Conservation (phyloP, 2,113 vertebrate genomes). For the Corythoichthys intestinalis region DNA sequence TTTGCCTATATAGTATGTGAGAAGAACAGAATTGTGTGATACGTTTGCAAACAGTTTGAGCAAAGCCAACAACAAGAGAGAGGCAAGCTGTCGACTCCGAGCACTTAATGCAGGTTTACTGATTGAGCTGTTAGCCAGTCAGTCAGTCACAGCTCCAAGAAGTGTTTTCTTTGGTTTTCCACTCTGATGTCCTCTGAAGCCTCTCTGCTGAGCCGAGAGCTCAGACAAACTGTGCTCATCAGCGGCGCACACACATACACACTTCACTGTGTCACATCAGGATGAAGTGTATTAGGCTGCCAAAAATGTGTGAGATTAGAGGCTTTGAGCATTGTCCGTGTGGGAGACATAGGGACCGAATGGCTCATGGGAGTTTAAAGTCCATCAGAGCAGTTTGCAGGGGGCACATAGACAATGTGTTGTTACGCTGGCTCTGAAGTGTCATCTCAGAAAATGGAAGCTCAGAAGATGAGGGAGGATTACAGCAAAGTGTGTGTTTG, state of each 20-base stretch:
- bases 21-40: not conserved
- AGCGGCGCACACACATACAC: slow-evolving; percentile 9
- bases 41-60: slow-evolving; percentile 20
- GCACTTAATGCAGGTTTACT: slow-evolving; percentile 47
- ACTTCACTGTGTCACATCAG: slow-evolving; percentile 31
- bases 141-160: slow-evolving; percentile 16
- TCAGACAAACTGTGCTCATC: slow-evolving; percentile 16
- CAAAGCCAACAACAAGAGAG: slow-evolving; percentile 27
- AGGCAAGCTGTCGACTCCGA: slow-evolving; percentile 40
- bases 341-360: slow-evolving; percentile 41
- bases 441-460: slow-evolving; percentile 61
- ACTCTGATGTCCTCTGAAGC: slow-evolving; percentile 19
- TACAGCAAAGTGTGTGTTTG: slow-evolving; percentile 56
- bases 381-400: slow-evolving; percentile 55
- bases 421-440: slow-evolving; percentile 65
- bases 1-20: not conserved
- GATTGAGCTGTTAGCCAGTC: slow-evolving; percentile 40
- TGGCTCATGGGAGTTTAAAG: slow-evolving; percentile 60
- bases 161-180: slow-evolving; percentile 10
- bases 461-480: slow-evolving; percentile 67
- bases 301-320: slow-evolving; percentile 53
- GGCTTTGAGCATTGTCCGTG: slow-evolving; percentile 46
- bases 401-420: slow-evolving; percentile 59
- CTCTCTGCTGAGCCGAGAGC: slow-evolving; percentile 12
- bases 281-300: slow-evolving; percentile 51